Conservation (phyloP, 2,113 vertebrate species). For the Myiozetetes cayanensis region DNA sequence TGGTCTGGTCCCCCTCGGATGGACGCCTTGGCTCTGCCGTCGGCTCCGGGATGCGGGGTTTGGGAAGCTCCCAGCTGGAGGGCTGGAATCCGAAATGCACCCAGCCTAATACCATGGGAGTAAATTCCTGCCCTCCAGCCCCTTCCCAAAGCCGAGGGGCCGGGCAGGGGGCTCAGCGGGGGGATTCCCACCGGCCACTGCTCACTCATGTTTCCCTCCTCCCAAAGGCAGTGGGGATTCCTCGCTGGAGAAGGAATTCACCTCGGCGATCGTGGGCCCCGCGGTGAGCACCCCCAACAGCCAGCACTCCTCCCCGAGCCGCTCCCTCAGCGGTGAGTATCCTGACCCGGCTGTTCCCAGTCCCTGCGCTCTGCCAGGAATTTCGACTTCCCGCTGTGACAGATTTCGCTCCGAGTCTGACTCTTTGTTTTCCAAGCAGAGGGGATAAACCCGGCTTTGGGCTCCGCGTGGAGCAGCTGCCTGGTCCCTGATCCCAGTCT, state of each 20-base stretch:
- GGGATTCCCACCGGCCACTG: neutral
- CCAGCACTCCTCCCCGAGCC: constrained; percentile 89
- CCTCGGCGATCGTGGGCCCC: constrained; percentile 81
- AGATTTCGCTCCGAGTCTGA: neutral
- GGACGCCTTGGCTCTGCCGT: neutral
- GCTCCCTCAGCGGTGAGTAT: constrained; percentile 88
- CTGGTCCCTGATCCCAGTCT: neutral
- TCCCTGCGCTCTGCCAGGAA: neutral
- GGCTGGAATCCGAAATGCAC: neutral
- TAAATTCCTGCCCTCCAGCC: neutral
- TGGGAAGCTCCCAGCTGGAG: neutral
- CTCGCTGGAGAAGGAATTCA: constrained; percentile 90
- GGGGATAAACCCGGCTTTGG: neutral
- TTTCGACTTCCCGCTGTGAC: neutral
- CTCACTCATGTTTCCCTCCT: constrained; percentile 26
- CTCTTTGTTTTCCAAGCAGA: neutral
- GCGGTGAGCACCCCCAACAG: constrained; percentile 88
- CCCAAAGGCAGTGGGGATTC: constrained; percentile 90
- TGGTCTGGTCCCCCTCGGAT: neutral
- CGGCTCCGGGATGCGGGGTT: neutral
- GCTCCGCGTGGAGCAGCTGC: neutral
- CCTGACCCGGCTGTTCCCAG: neutral
- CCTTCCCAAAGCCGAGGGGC: neutral
- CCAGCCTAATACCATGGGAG: neutral
- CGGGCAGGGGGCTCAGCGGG: neutral